These are phyloP conservation scores for Drosophila leonis DNA, from an alignment of 2,888 invertebrate genomes.

Conservation along the genomic window DNA sequence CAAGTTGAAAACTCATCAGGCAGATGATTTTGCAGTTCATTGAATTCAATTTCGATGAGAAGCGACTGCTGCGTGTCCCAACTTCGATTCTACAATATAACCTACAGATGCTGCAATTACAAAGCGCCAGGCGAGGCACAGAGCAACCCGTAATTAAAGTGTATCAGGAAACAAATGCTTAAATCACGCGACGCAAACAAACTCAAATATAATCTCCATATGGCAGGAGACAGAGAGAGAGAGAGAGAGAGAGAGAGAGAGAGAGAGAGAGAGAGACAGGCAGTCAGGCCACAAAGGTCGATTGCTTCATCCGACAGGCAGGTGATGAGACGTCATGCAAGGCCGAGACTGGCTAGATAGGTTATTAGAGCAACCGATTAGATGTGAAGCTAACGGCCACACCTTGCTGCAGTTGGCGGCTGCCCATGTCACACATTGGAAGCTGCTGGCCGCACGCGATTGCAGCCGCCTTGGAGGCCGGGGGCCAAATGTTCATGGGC, in stretches of 20 bases:
- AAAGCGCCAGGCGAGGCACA: slow-evolving; percentile 45
- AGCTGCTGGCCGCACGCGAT: slow-evolving; percentile 50
- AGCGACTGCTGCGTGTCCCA: background rate
- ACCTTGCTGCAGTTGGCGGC: slow-evolving; percentile 31
- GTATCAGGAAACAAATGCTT: slow-evolving; percentile 82
- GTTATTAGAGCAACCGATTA: slow-evolving; percentile 67
- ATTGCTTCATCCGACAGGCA: slow-evolving; percentile 81
- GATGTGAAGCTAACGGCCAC: slow-evolving; percentile 36
- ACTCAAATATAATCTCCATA: slow-evolving; percentile 34
- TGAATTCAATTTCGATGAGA: slow-evolving; percentile 54
- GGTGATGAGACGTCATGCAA: slow-evolving; percentile 75
- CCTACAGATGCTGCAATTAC: slow-evolving; percentile 34
- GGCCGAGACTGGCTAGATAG: slow-evolving; percentile 55
- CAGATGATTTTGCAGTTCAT: slow-evolving; percentile 58
- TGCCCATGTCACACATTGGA: slow-evolving; percentile 44
- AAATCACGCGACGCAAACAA: slow-evolving; percentile 76
- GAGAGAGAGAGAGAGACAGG: background rate
- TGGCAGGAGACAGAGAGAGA: slow-evolving; percentile 12
- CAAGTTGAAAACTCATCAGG: slow-evolving; percentile 32
- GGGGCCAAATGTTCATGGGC: slow-evolving; percentile 66
- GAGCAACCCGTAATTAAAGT: slow-evolving; percentile 66
- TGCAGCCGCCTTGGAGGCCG: slow-evolving; percentile 30
- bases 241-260: background rate
- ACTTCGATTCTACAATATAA: background rate
- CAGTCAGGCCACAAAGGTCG: slow-evolving; percentile 61